Conservation (phyloP, 2,888 invertebrate genomes). For the Pedicia rivosa region DNA sequence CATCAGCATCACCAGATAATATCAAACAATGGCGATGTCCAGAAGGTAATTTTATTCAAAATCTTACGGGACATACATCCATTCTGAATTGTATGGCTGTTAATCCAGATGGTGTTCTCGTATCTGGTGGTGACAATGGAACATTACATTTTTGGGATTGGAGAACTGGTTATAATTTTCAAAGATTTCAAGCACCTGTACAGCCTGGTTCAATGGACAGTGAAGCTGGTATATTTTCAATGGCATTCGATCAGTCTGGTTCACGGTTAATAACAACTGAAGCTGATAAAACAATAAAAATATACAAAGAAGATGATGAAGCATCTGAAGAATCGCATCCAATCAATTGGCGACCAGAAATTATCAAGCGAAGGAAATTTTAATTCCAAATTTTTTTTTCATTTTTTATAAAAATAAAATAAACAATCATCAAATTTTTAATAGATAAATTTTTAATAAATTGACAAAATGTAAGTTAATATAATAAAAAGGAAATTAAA, state of each 20-base stretch:
- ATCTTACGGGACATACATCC: slow-evolving; percentile 90
- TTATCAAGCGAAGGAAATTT: slow-evolving; percentile 81
- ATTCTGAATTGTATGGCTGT: slow-evolving; percentile 94
- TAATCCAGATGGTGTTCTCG: slow-evolving; percentile 88
- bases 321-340: slow-evolving; percentile 96
- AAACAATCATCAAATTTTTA: neutral
- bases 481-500: too few relatives aligned
- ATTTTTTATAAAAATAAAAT: too few relatives aligned
- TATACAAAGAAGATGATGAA: slow-evolving; percentile 92
- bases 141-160: slow-evolving; percentile 98
- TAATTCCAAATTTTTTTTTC: slow-evolving; percentile 28
- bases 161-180: slow-evolving; percentile 98
- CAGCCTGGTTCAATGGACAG: slow-evolving; percentile 99
- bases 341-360: slow-evolving; percentile 94
- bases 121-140: slow-evolving; percentile 97
- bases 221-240: slow-evolving; percentile 93
- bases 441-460: too few relatives aligned
- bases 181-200: slow-evolving; percentile 67
- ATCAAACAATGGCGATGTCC: slow-evolving; percentile 99
- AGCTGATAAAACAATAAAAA: slow-evolving; percentile 98
- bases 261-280: slow-evolving; percentile 90
- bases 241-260: slow-evolving; percentile 91
- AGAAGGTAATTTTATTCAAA: slow-evolving; percentile 93
- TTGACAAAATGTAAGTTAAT: too few relatives aligned
- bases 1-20: slow-evolving; percentile 95